These are phyloP conservation scores for Metallyticus violacea DNA, from an alignment of 2,888 invertebrate species.

Conservation along the genomic window DNA sequence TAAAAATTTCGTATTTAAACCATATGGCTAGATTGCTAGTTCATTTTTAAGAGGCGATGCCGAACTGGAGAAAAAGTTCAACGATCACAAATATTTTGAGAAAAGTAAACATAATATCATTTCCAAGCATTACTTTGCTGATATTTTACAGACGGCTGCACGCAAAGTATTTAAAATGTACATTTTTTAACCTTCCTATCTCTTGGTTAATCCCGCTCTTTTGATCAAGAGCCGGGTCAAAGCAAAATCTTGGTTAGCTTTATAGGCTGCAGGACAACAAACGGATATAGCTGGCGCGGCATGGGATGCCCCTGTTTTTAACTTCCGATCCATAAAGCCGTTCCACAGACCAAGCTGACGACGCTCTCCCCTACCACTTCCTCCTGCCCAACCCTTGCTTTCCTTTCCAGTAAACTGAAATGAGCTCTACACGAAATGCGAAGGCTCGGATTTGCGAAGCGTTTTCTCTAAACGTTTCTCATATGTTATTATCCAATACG, in stretches of 20 bases:
- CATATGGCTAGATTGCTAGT: too few relatives aligned
- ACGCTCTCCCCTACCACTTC: not conserved
- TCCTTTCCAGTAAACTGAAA: not conserved
- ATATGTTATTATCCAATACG: not conserved
- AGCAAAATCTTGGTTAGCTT: not conserved
- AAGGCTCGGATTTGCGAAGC: not conserved
- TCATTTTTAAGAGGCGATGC: too few relatives aligned
- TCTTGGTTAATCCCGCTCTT: too few relatives aligned
- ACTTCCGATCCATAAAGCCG: not conserved
- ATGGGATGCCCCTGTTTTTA: not conserved
- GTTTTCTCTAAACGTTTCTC: not conserved
- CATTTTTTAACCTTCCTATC: too few relatives aligned
- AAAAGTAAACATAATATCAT: too few relatives aligned
- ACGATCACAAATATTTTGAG: too few relatives aligned
- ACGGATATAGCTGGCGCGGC: not conserved
- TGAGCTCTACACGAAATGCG: not conserved
- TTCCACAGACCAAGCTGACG: not conserved
- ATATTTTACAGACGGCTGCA: too few relatives aligned
- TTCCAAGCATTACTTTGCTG: too few relatives aligned
- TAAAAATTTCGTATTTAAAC: too few relatives aligned
- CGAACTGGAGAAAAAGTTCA: too few relatives aligned
- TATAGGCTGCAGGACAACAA: not conserved
- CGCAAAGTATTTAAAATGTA: not conserved
- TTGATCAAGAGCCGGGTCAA: not conserved
- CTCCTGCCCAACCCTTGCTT: not conserved